Base-by-base conservation (phyloP, 2,797 vertebrate species). In the Microctenopoma lineatum region DNA sequence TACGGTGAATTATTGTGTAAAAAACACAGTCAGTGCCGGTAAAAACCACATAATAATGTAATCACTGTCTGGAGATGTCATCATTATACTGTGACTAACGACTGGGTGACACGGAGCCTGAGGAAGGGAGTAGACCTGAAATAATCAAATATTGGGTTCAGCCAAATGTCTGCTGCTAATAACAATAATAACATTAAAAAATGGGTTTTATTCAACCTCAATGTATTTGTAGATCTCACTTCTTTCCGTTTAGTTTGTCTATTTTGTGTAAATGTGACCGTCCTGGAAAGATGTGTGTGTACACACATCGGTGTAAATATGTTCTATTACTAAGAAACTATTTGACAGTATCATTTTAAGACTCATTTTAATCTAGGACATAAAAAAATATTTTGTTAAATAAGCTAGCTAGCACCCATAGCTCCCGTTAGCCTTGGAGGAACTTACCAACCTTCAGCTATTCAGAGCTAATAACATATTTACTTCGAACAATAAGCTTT, bases 31-130 rank as follows among this genome's bases (percentile, higher is more conserved):
- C 16, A 14, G 16, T 34, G 25, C 14, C 27, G 36, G 53, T 53
- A 51, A 63, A 46, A 48, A 3, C 1, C 3, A 18, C 10, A 26
- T 34, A 58, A 65, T 42, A 26, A 52, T 41, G 44, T 42, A 46
- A 38, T 51, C 45, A 51, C 36, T 16, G 18, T 50, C 38, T 3
- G 39, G 57, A 73, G 52, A 64, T 72, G 53, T 38, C 50, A 50
- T 44, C 52, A 56, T 47, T 36, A 47, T n/a, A 47, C 25, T 61
- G 15, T 77, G 84, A 83, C 58, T 83, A 66, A 81, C 47, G 39
- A 58, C 42, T 55, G 18, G 67, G 54, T 73, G 80, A 69, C 64
- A 70, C 47, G 55, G 59, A 70, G 26, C 11, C 18, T 7, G 0
- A 15, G 39, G 0, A 16, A 10, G 25, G 7, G 25, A 61, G 15